Percentiles rank a stretch among this genome's conserved stretches.
Conservation (phyloP, 1,140 invertebrate genomes). For the Zaprionus nigranus region DNA sequence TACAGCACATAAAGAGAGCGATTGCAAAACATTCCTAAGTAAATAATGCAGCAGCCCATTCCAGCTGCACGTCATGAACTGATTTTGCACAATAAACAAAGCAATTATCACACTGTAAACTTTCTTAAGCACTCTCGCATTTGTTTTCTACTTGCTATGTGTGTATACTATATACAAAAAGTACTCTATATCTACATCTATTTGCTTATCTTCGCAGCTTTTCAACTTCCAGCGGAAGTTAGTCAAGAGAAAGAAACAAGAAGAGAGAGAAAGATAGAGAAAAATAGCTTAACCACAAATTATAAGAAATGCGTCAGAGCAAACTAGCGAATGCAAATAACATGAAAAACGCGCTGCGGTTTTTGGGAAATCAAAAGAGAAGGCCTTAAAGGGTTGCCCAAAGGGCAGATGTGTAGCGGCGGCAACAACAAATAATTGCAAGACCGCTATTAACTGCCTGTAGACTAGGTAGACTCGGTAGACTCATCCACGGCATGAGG, state of each 20-base stretch:
- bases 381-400: slow-evolving; percentile 1
- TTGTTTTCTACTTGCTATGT: not conserved
- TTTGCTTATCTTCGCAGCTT: slow-evolving; percentile 10
- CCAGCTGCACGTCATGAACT: not conserved
- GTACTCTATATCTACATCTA: slow-evolving; percentile 9
- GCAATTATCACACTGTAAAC: slow-evolving; percentile 8
- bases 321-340: slow-evolving; percentile 7
- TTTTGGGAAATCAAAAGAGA: slow-evolving; percentile 5
- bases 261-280: not conserved
- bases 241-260: slow-evolving; percentile 4
- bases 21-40: not conserved
- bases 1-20: not conserved
- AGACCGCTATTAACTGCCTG: slow-evolving; percentile 3
- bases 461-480: not conserved
- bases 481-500: slow-evolving; percentile 16
- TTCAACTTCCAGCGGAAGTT: slow-evolving; percentile 26
- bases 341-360: slow-evolving; percentile 2
- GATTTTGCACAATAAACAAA: slow-evolving; percentile 12
- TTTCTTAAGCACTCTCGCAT: not conserved
- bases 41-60: slow-evolving; percentile 3
- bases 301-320: slow-evolving; percentile 4
- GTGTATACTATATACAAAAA: not conserved
- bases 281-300: slow-evolving; percentile 5
- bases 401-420: slow-evolving; percentile 28
- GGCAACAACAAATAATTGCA: slow-evolving; percentile 33